A percentile compares a stretch with the other conserved stretches of the same genome.
Evolutionary conservation across 2,888 invertebrate genomes (phyloP).

Genomic region (Meta bourneti): DNA sequence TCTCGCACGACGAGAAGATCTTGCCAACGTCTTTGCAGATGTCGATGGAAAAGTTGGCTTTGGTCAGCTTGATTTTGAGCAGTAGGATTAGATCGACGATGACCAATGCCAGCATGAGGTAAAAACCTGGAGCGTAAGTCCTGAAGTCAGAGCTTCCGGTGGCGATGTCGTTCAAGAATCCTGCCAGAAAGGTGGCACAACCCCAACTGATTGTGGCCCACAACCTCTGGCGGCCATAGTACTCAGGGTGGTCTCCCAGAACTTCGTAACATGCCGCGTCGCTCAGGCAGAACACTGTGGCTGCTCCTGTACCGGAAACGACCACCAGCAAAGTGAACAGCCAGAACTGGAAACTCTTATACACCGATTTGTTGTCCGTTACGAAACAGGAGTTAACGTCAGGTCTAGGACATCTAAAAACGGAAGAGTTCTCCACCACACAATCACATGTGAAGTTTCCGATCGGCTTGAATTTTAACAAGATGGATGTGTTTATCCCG

Average conservation of each 20-base stretch:
- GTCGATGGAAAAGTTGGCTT: conserved; percentile 48
- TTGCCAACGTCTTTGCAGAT: conserved; percentile 68
- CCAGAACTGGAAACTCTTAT: conserved; percentile 85
- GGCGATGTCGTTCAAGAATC: conserved; percentile 86
- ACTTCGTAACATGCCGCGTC: conserved; percentile 94
- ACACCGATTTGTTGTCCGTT: conserved; percentile 14
- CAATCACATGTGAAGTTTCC: conserved; percentile 24
- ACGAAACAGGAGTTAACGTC: not conserved
- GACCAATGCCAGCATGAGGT: conserved; percentile 62
- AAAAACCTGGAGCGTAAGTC: conserved; percentile 72
- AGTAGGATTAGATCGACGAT: conserved; percentile 64
- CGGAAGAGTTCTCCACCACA: not conserved
- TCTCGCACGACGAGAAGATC: conserved; percentile 50
- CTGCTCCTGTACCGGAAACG: conserved; percentile 90
- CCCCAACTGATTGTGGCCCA: conserved; percentile 95
- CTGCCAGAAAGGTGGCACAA: conserved; percentile 88
- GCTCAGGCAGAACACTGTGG: conserved; percentile 91
- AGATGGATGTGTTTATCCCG: not conserved
- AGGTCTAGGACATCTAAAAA: not conserved
- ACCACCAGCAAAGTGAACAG: conserved; percentile 88
- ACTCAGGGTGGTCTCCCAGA: conserved; percentile 88
- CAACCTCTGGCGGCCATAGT: conserved; percentile 91
- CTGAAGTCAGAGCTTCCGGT: not conserved
- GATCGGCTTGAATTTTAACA: not conserved
- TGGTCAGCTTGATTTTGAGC: conserved; percentile 37